phyloP scores from a whole-genome alignment of 2,797 vertebrate species.

The Lacerta agilis region DNA sequence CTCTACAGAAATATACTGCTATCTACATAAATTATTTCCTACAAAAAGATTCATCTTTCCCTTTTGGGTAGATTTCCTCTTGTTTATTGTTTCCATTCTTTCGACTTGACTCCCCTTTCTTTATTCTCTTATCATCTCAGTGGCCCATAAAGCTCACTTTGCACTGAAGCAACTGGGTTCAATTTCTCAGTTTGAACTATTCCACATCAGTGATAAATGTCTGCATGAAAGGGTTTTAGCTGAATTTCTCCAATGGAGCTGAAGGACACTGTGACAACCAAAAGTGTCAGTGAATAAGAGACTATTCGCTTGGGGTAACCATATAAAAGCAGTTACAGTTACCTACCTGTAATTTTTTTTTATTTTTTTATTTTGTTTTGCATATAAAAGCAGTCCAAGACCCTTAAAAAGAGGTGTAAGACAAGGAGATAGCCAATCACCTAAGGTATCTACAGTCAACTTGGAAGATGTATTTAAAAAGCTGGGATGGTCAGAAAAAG shows the following conservation, averaged over 20 bases:
- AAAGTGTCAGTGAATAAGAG: too few relatives aligned
- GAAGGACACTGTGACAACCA: not conserved
- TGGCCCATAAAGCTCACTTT: not conserved
- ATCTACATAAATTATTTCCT: not conserved
- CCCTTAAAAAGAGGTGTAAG: too few relatives aligned
- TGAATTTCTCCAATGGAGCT: not conserved
- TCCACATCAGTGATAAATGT: not conserved
- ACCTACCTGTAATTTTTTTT: too few relatives aligned
- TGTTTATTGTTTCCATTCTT: not conserved
- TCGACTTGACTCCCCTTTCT: not conserved
- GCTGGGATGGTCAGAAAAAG: too few relatives aligned
- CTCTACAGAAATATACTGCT: not conserved
- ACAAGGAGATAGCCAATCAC: too few relatives aligned
- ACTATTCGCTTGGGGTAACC: not conserved
- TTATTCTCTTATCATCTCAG: not conserved
- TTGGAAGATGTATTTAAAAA: too few relatives aligned
- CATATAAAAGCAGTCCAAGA: not conserved
- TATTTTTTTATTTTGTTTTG: too few relatives aligned
- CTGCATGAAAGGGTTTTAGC: not conserved
- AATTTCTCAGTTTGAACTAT: constrained; percentile 13
- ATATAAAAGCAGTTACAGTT: not conserved
- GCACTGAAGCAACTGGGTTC: constrained; percentile 1
- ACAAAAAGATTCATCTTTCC: not conserved
- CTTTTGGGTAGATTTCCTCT: not conserved
- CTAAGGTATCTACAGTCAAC: too few relatives aligned